These are phyloP conservation scores for Papilio aristodemus DNA, from an alignment of 1,140 invertebrate species.

Conservation along the genomic window DNA sequence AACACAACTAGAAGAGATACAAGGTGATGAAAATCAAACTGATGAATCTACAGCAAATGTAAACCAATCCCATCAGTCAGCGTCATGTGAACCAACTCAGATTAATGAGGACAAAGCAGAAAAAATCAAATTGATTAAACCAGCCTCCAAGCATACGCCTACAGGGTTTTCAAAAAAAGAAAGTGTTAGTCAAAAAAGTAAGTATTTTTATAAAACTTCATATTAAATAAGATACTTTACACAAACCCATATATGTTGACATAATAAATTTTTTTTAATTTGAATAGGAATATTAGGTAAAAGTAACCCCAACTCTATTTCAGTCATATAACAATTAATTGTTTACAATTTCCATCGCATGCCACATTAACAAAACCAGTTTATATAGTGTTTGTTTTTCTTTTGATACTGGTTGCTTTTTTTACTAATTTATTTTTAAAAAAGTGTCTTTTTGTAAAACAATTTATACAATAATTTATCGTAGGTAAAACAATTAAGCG, in stretches of 20 bases:
- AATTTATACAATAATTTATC: conserved; percentile 26
- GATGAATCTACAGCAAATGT: conserved; percentile 36
- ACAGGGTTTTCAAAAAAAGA: conserved; percentile 40
- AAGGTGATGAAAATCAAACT: conserved; percentile 35
- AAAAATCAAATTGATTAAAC: conserved; percentile 59
- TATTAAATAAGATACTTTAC: not conserved
- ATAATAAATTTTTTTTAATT: too few relatives aligned
- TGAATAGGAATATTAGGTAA: too few relatives aligned
- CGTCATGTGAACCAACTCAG: conserved; percentile 21
- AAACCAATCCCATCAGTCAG: not conserved
- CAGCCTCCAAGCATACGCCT: conserved; percentile 34
- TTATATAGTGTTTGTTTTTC: too few relatives aligned
- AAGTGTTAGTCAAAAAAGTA: conserved; percentile 44
- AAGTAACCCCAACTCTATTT: too few relatives aligned
- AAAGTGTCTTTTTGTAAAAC: not conserved
- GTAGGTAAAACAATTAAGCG: conserved; percentile 45
- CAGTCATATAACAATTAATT: too few relatives aligned
- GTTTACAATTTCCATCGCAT: too few relatives aligned
- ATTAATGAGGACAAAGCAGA: conserved; percentile 35
- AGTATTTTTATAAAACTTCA: conserved; percentile 35
- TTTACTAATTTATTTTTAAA: too few relatives aligned
- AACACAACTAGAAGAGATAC: not conserved
- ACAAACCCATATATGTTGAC: too few relatives aligned
- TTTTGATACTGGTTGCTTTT: too few relatives aligned
- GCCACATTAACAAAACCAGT: too few relatives aligned